phyloP scores from a whole-genome alignment of 2,113 vertebrate genomes.

The Hemichromis elongatus region DNA sequence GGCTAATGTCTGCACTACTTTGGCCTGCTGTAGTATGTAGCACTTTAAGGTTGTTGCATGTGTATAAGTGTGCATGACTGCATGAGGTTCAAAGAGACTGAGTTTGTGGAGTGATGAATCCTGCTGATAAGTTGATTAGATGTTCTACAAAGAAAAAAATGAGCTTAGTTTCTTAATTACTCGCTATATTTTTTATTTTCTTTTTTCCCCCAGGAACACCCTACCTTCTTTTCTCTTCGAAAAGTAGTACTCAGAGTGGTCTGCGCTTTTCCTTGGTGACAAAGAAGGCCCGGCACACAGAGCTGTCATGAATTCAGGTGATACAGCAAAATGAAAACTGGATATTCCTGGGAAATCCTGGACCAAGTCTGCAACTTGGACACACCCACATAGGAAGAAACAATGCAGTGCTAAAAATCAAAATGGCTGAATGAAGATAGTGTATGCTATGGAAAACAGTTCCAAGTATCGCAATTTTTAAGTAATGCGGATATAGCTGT shows the following conservation, averaged over 20 bases:
- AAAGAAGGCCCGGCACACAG: constrained; percentile 18
- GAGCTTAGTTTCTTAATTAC: neutral
- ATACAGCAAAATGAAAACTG: neutral
- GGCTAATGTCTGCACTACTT: constrained; percentile 40
- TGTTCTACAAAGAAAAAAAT: neutral
- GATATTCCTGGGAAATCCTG: neutral
- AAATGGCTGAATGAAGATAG: neutral
- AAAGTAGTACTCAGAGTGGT: neutral
- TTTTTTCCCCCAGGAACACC: constrained; percentile 37
- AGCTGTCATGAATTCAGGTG: neutral
- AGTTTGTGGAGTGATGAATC: neutral
- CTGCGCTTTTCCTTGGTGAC: neutral
- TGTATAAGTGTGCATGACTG: constrained; percentile 38
- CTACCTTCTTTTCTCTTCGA: neutral
- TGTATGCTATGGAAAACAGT: neutral
- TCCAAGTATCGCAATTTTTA: neutral
- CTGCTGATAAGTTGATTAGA: neutral
- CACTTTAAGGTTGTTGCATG: constrained; percentile 35
- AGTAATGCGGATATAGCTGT: neutral
- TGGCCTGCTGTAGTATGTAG: constrained; percentile 56
- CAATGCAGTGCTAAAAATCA: neutral
- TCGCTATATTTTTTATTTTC: constrained; percentile 20
- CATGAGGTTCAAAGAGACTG: constrained; percentile 5
- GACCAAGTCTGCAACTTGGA: constrained; percentile 18
- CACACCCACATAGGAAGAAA: constrained; percentile 17